Conservation (phyloP, 2,888 invertebrate species). For the Baronia brevicornis region DNA sequence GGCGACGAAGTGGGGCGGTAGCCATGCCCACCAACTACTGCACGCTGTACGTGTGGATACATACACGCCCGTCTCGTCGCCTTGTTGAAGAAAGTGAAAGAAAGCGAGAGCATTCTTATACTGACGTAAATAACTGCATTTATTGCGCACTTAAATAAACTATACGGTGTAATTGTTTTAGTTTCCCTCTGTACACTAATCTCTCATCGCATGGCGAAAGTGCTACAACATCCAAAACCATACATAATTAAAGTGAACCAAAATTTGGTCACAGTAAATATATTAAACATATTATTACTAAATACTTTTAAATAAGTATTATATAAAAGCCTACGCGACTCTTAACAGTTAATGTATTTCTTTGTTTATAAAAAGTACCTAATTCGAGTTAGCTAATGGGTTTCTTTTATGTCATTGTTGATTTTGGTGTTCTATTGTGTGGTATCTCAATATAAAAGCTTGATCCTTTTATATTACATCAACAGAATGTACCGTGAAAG, state of each 20-base stretch:
- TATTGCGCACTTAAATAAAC: too few relatives aligned
- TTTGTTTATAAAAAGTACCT: constrained; percentile 29
- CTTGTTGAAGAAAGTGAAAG: constrained; percentile 57
- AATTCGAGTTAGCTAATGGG: constrained; percentile 18
- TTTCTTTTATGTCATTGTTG: constrained; percentile 42
- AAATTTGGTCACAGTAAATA: too few relatives aligned
- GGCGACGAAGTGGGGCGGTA: constrained; percentile 30
- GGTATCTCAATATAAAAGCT: constrained; percentile 41
- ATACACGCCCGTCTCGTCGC: constrained; percentile 35
- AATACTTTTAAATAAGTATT: too few relatives aligned
- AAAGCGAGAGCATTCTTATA: constrained; percentile 62
- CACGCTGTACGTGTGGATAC: constrained; percentile 39
- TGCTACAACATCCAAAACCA: too few relatives aligned
- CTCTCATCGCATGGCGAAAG: too few relatives aligned
- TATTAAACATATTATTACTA: too few relatives aligned
- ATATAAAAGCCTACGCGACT: constrained; percentile 6
- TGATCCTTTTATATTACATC: too few relatives aligned
- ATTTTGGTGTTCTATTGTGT: constrained; percentile 39
- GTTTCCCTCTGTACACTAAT: too few relatives aligned
- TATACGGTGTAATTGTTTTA: too few relatives aligned
- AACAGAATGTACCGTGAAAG: too few relatives aligned
- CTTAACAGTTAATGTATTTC: constrained; percentile 20
- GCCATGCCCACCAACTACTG: constrained; percentile 28
- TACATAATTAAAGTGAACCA: too few relatives aligned
- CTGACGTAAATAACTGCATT: neutral